Evolutionary conservation across 2,113 vertebrate genomes (phyloP).

Genomic region (Hippocampus guttulatus): DNA sequence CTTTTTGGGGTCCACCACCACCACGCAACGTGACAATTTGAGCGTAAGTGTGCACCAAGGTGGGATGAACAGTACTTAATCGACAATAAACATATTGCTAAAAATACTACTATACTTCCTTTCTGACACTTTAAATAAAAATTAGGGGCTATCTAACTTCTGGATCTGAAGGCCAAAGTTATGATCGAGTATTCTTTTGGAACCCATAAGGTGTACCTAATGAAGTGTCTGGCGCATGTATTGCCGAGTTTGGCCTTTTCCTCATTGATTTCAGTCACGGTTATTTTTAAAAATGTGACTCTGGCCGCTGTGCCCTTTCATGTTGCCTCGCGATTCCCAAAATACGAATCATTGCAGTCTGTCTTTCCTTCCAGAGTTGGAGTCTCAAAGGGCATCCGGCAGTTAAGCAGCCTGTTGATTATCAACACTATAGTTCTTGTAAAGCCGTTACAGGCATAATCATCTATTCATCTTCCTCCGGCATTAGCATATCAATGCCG

Average conservation of each 20-base stretch:
- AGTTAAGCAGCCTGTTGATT: not conserved
- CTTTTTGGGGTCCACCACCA: too few relatives aligned
- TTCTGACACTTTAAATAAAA: not conserved
- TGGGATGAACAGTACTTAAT: not conserved
- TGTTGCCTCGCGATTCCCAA: not conserved
- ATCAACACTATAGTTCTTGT: not conserved
- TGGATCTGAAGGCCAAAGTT: not conserved
- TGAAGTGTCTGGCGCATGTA: not conserved
- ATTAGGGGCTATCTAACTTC: too few relatives aligned
- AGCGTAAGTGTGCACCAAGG: not conserved
- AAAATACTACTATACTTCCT: not conserved
- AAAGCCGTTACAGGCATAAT: not conserved
- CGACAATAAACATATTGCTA: not conserved
- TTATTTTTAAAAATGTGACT: not conserved
- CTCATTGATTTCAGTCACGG: not conserved
- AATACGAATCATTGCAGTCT: not conserved
- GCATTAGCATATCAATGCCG: constrained; percentile 2
- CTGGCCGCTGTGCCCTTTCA: constrained; percentile 1
- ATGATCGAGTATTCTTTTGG: not conserved
- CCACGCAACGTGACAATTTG: too few relatives aligned
- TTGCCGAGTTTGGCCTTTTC: constrained; percentile 3
- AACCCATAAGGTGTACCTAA: not conserved
- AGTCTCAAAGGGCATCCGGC: not conserved
- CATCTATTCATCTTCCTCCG: not conserved
- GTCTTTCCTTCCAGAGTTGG: not conserved